Percentiles rank a stretch among this genome's conserved stretches.
Conservation (phyloP, 2,113 vertebrate species). For the Turdus rufiventris region DNA sequence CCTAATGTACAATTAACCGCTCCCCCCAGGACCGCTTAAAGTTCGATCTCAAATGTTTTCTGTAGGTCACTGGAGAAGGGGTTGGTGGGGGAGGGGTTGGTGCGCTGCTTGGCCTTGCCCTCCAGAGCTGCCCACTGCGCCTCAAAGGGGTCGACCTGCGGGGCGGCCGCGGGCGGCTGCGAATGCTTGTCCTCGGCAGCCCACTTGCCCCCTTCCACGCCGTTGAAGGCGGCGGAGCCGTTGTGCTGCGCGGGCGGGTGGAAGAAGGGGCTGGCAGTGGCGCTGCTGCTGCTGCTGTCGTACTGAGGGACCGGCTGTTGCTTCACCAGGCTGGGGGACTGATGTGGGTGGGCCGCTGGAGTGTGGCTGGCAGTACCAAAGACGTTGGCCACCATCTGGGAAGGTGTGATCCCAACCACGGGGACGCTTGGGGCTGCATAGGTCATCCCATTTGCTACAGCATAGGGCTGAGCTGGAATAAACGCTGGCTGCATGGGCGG, state of each 20-base stretch:
- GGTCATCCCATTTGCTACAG: conserved; percentile 86
- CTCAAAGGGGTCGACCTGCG: conserved; percentile 87
- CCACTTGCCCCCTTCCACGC: conserved; percentile 77
- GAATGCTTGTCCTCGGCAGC: conserved; percentile 70
- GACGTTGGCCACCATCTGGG: conserved; percentile 96
- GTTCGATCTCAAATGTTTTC: conserved; percentile 98
- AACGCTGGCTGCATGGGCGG: conserved; percentile 86
- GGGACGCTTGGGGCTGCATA: conserved; percentile 84
- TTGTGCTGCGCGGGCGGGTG: conserved; percentile 78
- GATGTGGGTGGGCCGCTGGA: conserved; percentile 73
- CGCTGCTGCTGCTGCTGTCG: conserved; percentile 63
- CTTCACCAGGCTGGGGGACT: conserved; percentile 71
- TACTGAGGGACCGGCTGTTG: conserved; percentile 77
- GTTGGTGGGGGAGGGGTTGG: conserved; percentile 94
- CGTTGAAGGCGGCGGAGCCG: conserved; percentile 85
- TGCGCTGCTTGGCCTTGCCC: conserved; percentile 86
- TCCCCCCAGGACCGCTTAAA: conserved; percentile 66
- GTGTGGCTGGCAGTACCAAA: conserved; percentile 87
- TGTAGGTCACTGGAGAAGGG: conserved; percentile 97
- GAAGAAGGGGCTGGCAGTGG: conserved; percentile 78
- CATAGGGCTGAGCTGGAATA: conserved; percentile 79
- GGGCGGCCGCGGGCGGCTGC: conserved; percentile 45
- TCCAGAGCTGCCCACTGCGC: conserved; percentile 96
- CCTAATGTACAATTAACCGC: conserved; percentile 29
- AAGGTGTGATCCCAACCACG: conserved; percentile 94